phyloP scores from a whole-genome alignment of 23 tunicate genomes.

The Diplosoma virens region DNA sequence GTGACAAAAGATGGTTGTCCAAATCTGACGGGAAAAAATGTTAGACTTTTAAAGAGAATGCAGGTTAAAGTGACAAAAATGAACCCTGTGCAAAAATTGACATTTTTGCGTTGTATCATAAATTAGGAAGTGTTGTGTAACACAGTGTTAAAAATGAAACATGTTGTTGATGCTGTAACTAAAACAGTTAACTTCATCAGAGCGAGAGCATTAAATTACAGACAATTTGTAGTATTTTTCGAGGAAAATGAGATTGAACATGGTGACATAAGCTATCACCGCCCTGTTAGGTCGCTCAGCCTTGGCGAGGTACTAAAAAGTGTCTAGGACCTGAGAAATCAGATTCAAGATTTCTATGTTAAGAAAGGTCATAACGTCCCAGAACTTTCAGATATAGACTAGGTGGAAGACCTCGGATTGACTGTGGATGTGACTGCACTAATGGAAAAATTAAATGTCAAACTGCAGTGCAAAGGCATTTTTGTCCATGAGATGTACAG shows the following conservation, averaged over 20 bases:
- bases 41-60: slow-evolving; percentile 5
- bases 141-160: slow-evolving; percentile 5
- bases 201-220: slow-evolving; percentile 30
- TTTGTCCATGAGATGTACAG: slow-evolving; percentile 24
- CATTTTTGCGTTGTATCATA: neutral
- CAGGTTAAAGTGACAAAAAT: slow-evolving; percentile 9
- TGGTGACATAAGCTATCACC: slow-evolving; percentile 32
- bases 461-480: slow-evolving; percentile 4
- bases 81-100: neutral
- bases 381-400: neutral
- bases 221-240: slow-evolving; percentile 17
- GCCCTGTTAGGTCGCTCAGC: slow-evolving; percentile 43
- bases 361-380: neutral
- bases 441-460: neutral
- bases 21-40: slow-evolving; percentile 37
- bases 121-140: too few species aligned
- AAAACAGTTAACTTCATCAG: slow-evolving; percentile 31
- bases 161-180: neutral
- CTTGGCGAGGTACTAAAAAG: slow-evolving; percentile 36
- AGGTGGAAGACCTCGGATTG: slow-evolving; percentile 3
- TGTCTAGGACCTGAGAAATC: slow-evolving; percentile 38
- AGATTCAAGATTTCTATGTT: neutral
- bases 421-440: neutral
- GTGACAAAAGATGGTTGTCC: slow-evolving; percentile 33
- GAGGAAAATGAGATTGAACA: slow-evolving; percentile 17